Conservation (phyloP, 2,797 vertebrate species). For the Gymnothorax javanicus region DNA sequence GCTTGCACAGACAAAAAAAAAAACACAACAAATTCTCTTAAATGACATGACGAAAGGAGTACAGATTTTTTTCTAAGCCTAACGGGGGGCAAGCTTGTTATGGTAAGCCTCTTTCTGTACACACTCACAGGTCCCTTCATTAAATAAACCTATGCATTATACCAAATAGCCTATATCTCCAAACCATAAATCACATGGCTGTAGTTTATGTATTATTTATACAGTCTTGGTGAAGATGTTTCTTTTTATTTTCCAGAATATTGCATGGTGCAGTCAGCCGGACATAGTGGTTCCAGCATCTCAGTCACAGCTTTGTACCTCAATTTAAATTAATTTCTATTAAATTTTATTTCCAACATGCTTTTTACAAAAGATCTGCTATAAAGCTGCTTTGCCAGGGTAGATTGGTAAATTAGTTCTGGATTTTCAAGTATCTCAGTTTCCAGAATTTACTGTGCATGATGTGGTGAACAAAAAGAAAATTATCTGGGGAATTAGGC, state of each 20-base stretch:
- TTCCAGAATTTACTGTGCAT: background rate
- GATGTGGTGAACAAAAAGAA: background rate
- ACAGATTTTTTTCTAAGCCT: background rate
- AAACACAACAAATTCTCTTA: conserved; percentile 5
- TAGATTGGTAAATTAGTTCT: too few relatives aligned
- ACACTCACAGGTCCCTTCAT: background rate
- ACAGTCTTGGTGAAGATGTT: background rate
- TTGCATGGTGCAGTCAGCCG: too few relatives aligned
- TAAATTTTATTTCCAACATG: too few relatives aligned
- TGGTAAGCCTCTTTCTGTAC: background rate
- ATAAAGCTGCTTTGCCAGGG: too few relatives aligned
- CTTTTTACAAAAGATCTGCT: too few relatives aligned
- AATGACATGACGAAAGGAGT: background rate
- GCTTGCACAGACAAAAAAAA: background rate
- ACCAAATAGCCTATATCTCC: background rate
- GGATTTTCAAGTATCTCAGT: background rate
- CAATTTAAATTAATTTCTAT: too few relatives aligned
- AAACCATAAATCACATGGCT: background rate
- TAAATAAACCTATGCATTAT: background rate
- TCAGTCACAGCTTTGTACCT: too few relatives aligned
- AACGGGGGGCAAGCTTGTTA: background rate
- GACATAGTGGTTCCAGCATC: too few relatives aligned
- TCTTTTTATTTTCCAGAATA: background rate
- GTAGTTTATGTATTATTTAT: background rate
- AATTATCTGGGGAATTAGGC: too few relatives aligned